A percentile compares a stretch with the other conserved stretches of the same genome.
Evolutionary conservation across 1,140 invertebrate species (phyloP).

Genomic region (Aphelenchoides fujianensis): DNA sequence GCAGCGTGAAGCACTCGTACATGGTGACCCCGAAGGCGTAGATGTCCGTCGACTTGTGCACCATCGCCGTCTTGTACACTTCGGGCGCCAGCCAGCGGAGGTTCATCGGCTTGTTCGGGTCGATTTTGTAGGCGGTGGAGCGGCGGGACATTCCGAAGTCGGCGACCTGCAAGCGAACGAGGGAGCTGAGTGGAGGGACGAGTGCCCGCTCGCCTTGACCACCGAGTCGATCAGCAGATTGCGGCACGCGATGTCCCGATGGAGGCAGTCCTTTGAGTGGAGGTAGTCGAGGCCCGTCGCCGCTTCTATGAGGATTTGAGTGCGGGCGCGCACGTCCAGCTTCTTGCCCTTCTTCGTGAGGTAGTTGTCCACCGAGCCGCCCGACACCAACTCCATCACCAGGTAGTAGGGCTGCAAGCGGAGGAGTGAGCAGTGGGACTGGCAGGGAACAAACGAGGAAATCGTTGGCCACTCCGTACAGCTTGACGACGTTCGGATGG

Average conservation of each 20-base stretch:
- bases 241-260: constrained; percentile 88
- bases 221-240: constrained; percentile 84
- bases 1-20: no score
- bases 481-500: constrained; percentile 43
- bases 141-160: constrained; percentile 87
- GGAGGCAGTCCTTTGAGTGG: constrained; percentile 70
- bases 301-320: constrained; percentile 38
- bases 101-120: constrained; percentile 44
- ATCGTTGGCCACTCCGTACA: constrained; percentile 42
- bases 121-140: constrained; percentile 36
- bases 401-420: constrained; percentile 41
- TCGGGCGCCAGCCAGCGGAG: constrained; percentile 43
- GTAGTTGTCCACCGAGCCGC: constrained; percentile 41
- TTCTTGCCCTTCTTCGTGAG: constrained; percentile 37
- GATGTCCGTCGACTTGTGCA: no score
- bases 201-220: constrained; percentile 79
- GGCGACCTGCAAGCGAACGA: constrained; percentile 91
- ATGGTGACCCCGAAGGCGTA: no score
- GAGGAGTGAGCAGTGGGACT: not conserved
- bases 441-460: no score
- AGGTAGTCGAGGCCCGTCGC: constrained; percentile 40
- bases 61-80: no score
- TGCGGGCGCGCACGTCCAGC: constrained; percentile 22
- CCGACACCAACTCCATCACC: constrained; percentile 39
- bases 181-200: no score